Base-by-base conservation (phyloP, 2,888 invertebrate species). In the Eutolmus rufibarbis region DNA sequence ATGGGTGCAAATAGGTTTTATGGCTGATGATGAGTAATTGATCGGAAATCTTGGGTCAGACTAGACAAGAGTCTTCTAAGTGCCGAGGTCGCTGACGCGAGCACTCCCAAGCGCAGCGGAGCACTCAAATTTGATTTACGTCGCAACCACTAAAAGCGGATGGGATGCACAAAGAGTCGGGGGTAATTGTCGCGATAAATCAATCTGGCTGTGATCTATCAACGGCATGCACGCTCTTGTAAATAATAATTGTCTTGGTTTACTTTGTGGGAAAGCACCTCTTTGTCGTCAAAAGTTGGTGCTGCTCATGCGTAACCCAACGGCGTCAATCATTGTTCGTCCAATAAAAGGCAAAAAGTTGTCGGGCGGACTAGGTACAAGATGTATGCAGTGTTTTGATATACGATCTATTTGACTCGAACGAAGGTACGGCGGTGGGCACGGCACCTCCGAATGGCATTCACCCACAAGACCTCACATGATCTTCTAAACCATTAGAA, bases 361-460 rank as follows among this genome's bases (percentile, higher is more conserved):
- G 56, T 57, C 82, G 40, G 23, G 7, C 56, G 51, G 16, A 37
- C 37, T n/a, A n/a, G 82, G 23, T 81, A 81, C 28, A 81, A 56
- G 81, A 82, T 66, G n/a, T 51, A 56, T 66, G 57, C 31, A n/a
- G 19, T 82, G 57, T 56, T 82, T 82, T 82, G 82, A 82, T 82
- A 66, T 82, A 82, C 40, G 82, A 82, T 82, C 82, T 57, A 8
- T 23, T 23, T 56, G 12, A 51, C 23, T 51, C 12, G 28, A 56
- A 0, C 16, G 81, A 81, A 31, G 34, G 51, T 23, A 81, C 31
- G 19, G 66, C 23, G 23, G 28, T 23, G 66, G 66, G 66, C 66
- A 66, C 19, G 66, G 66, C 56, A 81, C 46, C 51, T 51, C 16
- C 34, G 14, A 76, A 8, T 37, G n/a, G 8, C 34, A 37, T 14